phyloP scores from a whole-genome alignment of 2,113 vertebrate genomes.

The Melanerpes aurifrons region DNA sequence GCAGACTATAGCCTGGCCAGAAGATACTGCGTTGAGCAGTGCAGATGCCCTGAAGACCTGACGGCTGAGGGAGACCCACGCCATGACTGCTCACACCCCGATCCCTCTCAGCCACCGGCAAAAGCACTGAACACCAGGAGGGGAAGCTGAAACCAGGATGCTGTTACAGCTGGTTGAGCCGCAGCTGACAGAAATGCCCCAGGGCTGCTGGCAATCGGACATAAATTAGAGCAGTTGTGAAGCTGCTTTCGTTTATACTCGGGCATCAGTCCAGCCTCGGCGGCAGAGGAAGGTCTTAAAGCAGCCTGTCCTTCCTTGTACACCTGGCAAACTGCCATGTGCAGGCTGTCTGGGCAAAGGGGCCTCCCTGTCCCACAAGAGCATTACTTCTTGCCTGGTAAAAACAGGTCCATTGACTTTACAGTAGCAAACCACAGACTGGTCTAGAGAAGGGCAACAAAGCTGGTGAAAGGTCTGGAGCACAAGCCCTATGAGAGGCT shows the following conservation, averaged over 20 bases:
- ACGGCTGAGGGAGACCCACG: not conserved
- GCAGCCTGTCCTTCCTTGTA: not conserved
- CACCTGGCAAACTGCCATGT: not conserved
- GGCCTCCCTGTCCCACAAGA: accelerated
- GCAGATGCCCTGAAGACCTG: not conserved
- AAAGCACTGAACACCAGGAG: not conserved
- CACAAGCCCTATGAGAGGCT: too few relatives aligned
- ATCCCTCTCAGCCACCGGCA: not conserved
- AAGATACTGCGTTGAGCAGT: not conserved
- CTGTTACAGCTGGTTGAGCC: conserved; percentile 31
- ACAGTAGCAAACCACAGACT: not conserved
- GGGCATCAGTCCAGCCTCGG: conserved; percentile 34
- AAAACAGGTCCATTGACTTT: not conserved
- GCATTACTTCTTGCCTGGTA: accelerated
- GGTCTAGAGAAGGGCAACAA: not conserved
- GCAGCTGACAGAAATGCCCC: conserved; percentile 44
- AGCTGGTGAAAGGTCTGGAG: too few relatives aligned
- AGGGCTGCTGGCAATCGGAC: conserved; percentile 2
- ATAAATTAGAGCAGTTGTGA: conserved; percentile 56
- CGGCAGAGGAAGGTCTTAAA: not conserved
- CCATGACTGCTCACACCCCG: accelerated
- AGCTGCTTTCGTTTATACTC: conserved; percentile 38
- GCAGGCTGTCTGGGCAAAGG: not conserved
- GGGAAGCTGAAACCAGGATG: conserved; percentile 1
- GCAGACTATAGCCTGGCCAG: not conserved